Evolutionary conservation across 2,113 vertebrate species (phyloP), one percentile per base, ranked within the genome.

Genomic region (Oreochromis niloticus): DNA sequence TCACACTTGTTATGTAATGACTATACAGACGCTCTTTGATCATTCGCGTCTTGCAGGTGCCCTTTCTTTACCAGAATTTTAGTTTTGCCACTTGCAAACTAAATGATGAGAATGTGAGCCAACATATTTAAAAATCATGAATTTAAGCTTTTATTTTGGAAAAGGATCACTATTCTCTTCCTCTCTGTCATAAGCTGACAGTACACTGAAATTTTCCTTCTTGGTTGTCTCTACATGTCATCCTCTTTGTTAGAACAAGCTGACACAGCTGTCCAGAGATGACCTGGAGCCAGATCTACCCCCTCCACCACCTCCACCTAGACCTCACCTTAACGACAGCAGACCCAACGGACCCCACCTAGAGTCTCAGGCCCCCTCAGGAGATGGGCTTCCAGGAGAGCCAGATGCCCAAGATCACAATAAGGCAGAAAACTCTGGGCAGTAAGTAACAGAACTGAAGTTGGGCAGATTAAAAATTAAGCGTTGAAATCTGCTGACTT

Each of bases 251-350:
- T 93, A 98, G 96, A 96, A 96, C 93, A 94, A 85, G 52, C 97
- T 96, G 96, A 97, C 93, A 91, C 94, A 95, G 88, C 96, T 97
- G 68, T 97, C 96, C 71, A 97, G 94, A 89, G 96, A 97, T 90
- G 95, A 97, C 50, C 89, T 95, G 48, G 96, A 95, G 4, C 94
- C 96, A 91, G 93, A 95, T 93, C 92, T 87, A 24, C 91, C 93
- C 7, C 94, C 95, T 87, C 90, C 92, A 50, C 97, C 94, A 92
- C 90, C 95, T 85, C 95, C 94, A 34, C 96, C 94, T 52, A 92
- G 92, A 92, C 91, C 91, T 87, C 84, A 92, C 80, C 83, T 93
- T n/a, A 91, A 92, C 3, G 93, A 96, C 84, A 92, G 83, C 83
- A 91, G 68, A 83, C 86, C 92, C 55, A 92, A 93, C 6, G 93